These are phyloP conservation scores for Raja brachyura DNA, from an alignment of 2,113 vertebrate species.

Conservation along the genomic window DNA sequence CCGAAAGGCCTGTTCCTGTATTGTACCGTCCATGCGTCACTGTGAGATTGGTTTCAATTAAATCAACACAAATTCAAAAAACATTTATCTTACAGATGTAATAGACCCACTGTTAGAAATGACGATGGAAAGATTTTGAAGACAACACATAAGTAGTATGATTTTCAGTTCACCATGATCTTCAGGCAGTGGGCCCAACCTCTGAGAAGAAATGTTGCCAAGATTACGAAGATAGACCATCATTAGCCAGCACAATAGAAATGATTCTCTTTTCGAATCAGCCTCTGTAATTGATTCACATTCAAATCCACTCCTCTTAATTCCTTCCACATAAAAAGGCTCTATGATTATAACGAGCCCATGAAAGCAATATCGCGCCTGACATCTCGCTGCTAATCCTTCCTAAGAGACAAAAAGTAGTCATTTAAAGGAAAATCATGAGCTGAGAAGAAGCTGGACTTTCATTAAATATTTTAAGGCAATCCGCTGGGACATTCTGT, in stretches of 20 bases:
- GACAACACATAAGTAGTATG: background rate
- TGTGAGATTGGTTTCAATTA: too few species aligned
- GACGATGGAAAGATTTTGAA: background rate
- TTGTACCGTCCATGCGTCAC: too few species aligned
- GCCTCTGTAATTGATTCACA: background rate
- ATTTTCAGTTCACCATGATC: background rate
- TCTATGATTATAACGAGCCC: background rate
- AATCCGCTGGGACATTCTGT: slow-evolving; percentile 15
- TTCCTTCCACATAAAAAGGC: background rate
- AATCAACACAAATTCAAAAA: too few species aligned
- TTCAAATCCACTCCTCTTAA: background rate
- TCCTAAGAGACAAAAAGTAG: slow-evolving; percentile 6
- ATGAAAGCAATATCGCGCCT: background rate
- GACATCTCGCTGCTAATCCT: background rate
- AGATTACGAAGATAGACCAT: background rate
- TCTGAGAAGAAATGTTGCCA: background rate
- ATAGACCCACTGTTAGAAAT: background rate
- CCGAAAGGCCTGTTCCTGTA: too few species aligned
- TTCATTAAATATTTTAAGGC: slow-evolving; percentile 20
- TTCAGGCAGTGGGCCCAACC: background rate
- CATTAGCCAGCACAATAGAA: background rate
- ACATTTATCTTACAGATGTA: too few species aligned
- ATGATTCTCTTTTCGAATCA: background rate
- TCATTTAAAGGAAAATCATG: background rate
- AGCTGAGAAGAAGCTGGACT: background rate